Base-by-base conservation (phyloP, 2,888 invertebrate species). In the Portevinia maculata region DNA sequence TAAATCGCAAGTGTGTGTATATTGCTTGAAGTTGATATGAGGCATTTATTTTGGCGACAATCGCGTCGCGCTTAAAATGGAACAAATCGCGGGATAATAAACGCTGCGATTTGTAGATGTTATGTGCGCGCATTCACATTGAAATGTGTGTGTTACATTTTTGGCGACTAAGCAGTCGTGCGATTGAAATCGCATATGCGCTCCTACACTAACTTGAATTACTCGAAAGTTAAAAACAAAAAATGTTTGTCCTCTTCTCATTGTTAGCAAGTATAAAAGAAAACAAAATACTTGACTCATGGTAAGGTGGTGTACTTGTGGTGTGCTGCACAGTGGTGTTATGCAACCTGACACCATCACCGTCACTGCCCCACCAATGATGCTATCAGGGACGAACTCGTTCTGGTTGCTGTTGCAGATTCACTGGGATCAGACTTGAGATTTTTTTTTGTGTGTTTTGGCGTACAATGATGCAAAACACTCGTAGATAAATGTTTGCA, bases 311-410 rank as follows among this genome's bases (percentile, higher is more conserved):
- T 28, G 52, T n/a, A n/a, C 24, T 53, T 59, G 15, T 28, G 28
- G 24, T 28, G 52, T n/a, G n/a, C n/a, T n/a, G 71, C 34, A 21
- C 48, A 57, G 41, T 17, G 65, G 64, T 52, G 30, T 79, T 79
- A 55, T 73, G 79, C 73, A 79, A 79, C 52, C 41, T 53, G 55
- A 73, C 67, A 52, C 69, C 55, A 76, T 52, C 65, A 3, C 48
- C 50, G n/a, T 32, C 30, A 8, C 5, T 15, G n/a, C 15, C 28
- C 28, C 17, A n/a, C 17, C 5, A 17, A 1, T 71, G 59, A 79
- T 59, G 71, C 44, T 37, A 73, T 62, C 73, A 57, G 73, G 73
- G 67, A 79, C 60, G 74, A 79, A 74, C 55, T 62, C 62, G 55
- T 53, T 59, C 59, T n/a, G n/a, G n/a, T n/a, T n/a, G n/a, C n/a